Base-by-base conservation (phyloP, 92 coral and sea anemone genomes). In the Palythoa grandis region DNA sequence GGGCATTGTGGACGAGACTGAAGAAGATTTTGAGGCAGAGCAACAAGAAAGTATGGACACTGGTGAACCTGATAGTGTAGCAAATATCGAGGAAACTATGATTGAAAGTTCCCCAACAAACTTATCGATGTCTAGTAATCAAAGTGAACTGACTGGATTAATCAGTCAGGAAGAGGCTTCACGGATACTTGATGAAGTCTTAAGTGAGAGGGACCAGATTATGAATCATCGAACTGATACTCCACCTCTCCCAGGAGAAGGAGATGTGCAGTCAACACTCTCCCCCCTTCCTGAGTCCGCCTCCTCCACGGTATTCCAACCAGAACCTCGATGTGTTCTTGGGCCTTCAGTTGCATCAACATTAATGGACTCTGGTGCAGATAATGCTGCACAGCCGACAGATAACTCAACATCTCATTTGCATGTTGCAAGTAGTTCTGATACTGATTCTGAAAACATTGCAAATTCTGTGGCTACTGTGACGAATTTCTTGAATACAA, bases 21-120 rank as follows among this genome's bases (percentile, higher is more conserved):
- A 86, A 24, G 88, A 76, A 35, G 78, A 50, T 24, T 58, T 74
- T 7, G 92, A 76, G 53, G 92, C 77, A 24, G 93, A 88, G 56
- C 90, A 82, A 11, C 92, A 92, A 63, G 82, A 82, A 66, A 66
- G 60, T 50, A 90, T 92, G 93, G 95, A 92, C 68, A 58, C 67
- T 6, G 61, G 72, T 15, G 92, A 92, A 13, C 76, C 37, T 74
- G 84, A 67, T 54, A 86, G 84, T 19, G 83, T 78, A 58, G 79
- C 66, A 77, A 83, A 83, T 66, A 82, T 70, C 22, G 91, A 73
- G 38, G 87, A 85, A 82, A 78, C 52, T 69, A 84, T 84, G 7
- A 43, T 73, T 22, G 92, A 67, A 48, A 43, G 78, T 16, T 76
- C 90, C 12, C 61, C 87, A 12, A 74, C 89, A 43, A 86, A 86